These are phyloP conservation scores for Drosophila pectinifera DNA, from an alignment of 1,140 invertebrate species.

Conservation along the genomic window DNA sequence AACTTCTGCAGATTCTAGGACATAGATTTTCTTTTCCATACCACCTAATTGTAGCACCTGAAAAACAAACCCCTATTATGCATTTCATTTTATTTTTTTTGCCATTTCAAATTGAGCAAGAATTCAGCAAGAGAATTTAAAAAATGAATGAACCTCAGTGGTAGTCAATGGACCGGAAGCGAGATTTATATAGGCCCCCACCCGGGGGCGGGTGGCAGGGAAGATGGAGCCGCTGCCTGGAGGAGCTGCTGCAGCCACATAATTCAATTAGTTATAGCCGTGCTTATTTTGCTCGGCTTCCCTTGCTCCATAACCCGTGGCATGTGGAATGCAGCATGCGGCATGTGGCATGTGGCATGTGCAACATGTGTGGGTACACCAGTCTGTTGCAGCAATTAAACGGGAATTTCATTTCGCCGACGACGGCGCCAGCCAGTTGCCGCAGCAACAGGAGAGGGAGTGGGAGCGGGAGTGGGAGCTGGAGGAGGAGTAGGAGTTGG, in stretches of 20 bases:
- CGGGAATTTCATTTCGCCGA: conserved; percentile 53
- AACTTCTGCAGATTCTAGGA: no score
- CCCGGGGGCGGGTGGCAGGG: no score
- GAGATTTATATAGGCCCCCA: no score
- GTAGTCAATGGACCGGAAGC: conserved; percentile 25
- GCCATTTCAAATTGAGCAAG: not conserved
- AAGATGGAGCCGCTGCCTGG: conserved; percentile 4
- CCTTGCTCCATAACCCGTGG: conserved; percentile 16
- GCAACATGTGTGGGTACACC: conserved; percentile 35
- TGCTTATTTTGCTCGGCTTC: conserved; percentile 35
- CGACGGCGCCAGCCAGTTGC: conserved; percentile 20
- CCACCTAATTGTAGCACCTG: not conserved
- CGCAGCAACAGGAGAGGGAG: conserved; percentile 10
- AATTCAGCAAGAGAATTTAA: not conserved
- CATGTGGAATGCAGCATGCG: conserved; percentile 13
- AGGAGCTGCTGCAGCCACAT: conserved; percentile 48
- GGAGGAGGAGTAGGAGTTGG: not conserved
- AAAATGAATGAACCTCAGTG: conserved; percentile 5
- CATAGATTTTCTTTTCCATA: no score
- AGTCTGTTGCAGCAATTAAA: conserved; percentile 52
- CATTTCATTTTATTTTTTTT: not conserved
- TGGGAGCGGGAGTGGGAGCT: no score
- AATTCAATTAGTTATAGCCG: conserved; percentile 73
- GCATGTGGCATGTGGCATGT: conserved; percentile 9
- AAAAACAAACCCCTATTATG: no score